Evolutionary conservation across 2,113 vertebrate species (phyloP).

Genomic region (Eleginops maclovinus): DNA sequence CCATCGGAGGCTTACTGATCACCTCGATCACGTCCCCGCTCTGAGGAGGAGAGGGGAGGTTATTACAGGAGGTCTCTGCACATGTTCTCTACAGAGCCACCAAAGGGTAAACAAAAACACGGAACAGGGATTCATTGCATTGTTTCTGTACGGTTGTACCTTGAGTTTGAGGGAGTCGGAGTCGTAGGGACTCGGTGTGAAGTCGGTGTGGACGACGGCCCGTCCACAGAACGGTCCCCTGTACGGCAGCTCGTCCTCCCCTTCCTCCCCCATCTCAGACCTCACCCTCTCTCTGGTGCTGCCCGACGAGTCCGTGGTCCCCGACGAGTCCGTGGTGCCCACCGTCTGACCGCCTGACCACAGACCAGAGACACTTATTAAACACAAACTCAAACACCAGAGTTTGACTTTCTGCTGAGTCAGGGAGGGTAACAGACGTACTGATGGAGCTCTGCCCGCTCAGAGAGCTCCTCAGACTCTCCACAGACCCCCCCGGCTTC

Average conservation of each 20-base stretch:
- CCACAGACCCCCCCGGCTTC: slow-evolving; percentile 83
- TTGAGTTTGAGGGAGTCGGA: slow-evolving; percentile 97
- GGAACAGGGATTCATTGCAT: too few relatives aligned
- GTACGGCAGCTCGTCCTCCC: slow-evolving; percentile 95
- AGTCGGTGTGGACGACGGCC: slow-evolving; percentile 94
- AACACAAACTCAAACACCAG: neutral
- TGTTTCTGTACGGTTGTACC: slow-evolving; percentile 76
- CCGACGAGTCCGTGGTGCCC: slow-evolving; percentile 93
- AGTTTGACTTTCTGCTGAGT: too few relatives aligned
- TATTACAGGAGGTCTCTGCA: too few relatives aligned
- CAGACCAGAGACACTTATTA: slow-evolving; percentile 15
- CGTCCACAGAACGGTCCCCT: slow-evolving; percentile 95
- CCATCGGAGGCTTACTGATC: slow-evolving; percentile 98
- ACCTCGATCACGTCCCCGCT: slow-evolving; percentile 96
- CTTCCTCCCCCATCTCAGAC: slow-evolving; percentile 96
- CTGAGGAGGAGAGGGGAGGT: slow-evolving; percentile 73
- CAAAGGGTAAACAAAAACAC: too few relatives aligned
- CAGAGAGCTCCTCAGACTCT: slow-evolving; percentile 96
- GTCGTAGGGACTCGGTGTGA: slow-evolving; percentile 97
- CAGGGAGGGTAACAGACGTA: slow-evolving; percentile 76
- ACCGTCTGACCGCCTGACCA: slow-evolving; percentile 59
- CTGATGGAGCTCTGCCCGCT: slow-evolving; percentile 98
- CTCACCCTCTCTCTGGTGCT: slow-evolving; percentile 95
- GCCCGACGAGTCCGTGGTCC: too few relatives aligned
- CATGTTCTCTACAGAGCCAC: too few relatives aligned